Evolutionary conservation across 1,140 invertebrate species (phyloP), one percentile per base, ranked within the genome.

Genomic region (Drosophila bocki): DNA sequence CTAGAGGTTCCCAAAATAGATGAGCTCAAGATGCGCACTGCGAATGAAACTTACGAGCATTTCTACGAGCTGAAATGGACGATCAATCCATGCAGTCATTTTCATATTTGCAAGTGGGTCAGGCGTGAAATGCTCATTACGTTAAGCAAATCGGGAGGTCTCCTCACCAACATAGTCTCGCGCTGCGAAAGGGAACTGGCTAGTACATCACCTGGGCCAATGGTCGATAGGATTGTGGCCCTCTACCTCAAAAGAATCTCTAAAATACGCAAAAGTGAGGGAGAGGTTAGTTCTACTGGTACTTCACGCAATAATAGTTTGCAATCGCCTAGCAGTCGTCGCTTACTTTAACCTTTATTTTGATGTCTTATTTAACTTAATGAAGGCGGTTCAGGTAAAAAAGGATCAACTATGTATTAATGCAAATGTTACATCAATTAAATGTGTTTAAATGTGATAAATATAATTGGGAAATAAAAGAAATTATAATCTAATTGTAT

Each of bases 151-250:
- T 79, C 45, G 0, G 88, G 80, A 1, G 85, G 85, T 13, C 61
- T 91, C 6, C 29, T 87, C 0, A 79, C 72, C 1, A 85, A 78
- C 42, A 54, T 87, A 3, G 41, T 69, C 1, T 45, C 65, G n/a
- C 75, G 77, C 6, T 84, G 78, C 39, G 56, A 78, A 3, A 80
- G 74, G 35, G 91, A 92, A 26, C 0, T 92, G n/a, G n/a, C 29
- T 9, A 29, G 11, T 0, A 8, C 13, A 0, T 9, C 13, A 0
- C 54, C 58, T 39, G 78, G 71, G 0, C 74, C 48, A 0, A 17
- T 26, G n/a, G 76, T 82, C 0, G 56, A 75, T 0, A 33, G 61
- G 8, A 92, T 92, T 44, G 91, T 82, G 7, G 11, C 53, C 6
- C 69, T 85, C 6, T 92, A 91, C 56, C 77, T 85, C 13, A 77